Evolutionary conservation across 2,113 vertebrate genomes (phyloP), one percentile per base, ranked within the genome.

Genomic region (Paratilapia polleni): DNA sequence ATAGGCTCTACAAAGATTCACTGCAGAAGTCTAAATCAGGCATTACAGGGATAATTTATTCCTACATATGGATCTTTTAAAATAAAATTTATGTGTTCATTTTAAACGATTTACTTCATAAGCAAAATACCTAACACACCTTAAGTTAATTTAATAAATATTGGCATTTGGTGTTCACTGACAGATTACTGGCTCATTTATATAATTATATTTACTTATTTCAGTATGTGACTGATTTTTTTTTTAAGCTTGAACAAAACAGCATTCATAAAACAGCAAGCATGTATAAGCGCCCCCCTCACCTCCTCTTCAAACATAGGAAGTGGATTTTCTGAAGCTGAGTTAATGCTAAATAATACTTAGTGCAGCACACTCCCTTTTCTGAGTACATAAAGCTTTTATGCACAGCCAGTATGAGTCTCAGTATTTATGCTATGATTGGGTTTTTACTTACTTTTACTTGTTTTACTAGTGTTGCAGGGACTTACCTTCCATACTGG

Each of bases 401-500:
- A 26, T 47, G 38, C 1, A 70, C 9, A 0, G 15, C 0, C 41
- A 70, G 41, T 19, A 49, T 49, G 41, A 19, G 0, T 28, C 0
- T 49, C 64, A 68, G 41, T 47, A 68, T 19, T 68, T 49, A 26
- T 47, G 41, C 47, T 14, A 47, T 47, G n/a, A 68, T 47, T 49
- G 22, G 15, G 26, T 28, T 24, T n/a, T n/a, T n/a, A n/a, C n/a
- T n/a, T n/a, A n/a, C n/a, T n/a, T n/a, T n/a, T n/a, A n/a, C n/a
- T n/a, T n/a, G n/a, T n/a, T n/a, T n/a, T n/a, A n/a, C n/a, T n/a
- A n/a, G 28, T 61, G 78, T 49, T 9, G 28, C 5, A 17, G 15
- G 22, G 56, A 12, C 28, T 76, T 91, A 95, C 98, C 98, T 99
- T 99, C 98, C 98, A 99, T 87, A 99, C 98, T 73, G 98, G 98